Evolutionary conservation across 1,140 invertebrate genomes (phyloP).

Genomic region (Magallana ariakensis): DNA sequence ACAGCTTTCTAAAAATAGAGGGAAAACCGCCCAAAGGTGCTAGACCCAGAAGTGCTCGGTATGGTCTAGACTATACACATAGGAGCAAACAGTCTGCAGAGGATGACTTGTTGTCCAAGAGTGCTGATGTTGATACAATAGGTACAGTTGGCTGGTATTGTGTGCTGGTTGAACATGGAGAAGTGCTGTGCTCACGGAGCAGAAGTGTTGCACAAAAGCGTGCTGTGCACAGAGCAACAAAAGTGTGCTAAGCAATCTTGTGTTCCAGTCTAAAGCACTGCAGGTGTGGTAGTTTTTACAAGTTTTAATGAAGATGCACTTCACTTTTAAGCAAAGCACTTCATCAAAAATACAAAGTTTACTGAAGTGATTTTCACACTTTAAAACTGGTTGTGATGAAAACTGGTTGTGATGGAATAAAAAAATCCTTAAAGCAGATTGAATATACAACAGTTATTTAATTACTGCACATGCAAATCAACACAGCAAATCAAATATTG

Average conservation of each 20-base stretch:
- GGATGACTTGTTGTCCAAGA: neutral
- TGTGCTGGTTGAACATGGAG: neutral
- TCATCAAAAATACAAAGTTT: neutral
- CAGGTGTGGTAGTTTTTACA: neutral
- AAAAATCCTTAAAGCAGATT: no score
- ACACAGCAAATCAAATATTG: no score
- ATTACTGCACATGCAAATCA: no score
- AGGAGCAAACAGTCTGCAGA: neutral
- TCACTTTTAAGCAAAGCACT: conserved; percentile 22
- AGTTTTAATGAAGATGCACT: neutral
- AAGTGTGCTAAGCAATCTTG: neutral
- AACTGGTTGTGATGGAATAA: neutral
- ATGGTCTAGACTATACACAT: neutral
- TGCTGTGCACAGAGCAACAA: neutral
- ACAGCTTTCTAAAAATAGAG: conserved; percentile 39
- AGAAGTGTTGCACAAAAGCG: neutral
- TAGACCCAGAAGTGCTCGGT: conserved; percentile 28
- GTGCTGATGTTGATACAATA: neutral
- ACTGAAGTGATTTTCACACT: neutral
- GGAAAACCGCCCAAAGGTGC: conserved; percentile 32
- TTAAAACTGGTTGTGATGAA: neutral
- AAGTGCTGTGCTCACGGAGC: neutral
- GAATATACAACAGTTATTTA: no score
- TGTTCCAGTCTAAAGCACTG: neutral
- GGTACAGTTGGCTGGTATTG: neutral